phyloP scores from a whole-genome alignment of 2,113 vertebrate genomes.

The Dunckerocampus dactyliophorus region DNA sequence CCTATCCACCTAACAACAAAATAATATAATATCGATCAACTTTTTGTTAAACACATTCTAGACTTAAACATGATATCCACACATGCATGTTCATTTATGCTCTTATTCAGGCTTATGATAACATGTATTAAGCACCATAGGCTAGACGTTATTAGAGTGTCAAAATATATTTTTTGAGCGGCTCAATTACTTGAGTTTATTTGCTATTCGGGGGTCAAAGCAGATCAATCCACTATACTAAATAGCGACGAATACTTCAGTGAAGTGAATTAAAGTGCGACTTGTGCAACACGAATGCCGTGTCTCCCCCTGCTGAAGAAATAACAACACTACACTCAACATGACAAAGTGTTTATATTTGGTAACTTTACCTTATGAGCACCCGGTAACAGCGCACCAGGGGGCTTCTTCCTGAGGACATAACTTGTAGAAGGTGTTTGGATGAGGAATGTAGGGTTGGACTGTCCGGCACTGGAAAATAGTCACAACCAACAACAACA shows the following conservation, averaged over 20 bases:
- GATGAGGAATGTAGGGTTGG: conserved; percentile 89
- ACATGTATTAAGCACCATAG: too few relatives aligned
- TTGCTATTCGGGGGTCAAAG: too few relatives aligned
- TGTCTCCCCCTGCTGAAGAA: conserved; percentile 16
- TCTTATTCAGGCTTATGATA: too few relatives aligned
- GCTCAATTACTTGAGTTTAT: too few relatives aligned
- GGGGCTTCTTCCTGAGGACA: conserved; percentile 90
- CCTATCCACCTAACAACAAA: conserved; percentile 78
- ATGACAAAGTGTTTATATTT: background rate
- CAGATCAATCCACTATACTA: too few relatives aligned
- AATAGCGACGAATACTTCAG: too few relatives aligned
- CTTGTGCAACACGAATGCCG: background rate
- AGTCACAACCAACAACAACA: background rate
- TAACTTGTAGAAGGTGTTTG: conserved; percentile 73
- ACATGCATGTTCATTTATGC: too few relatives aligned
- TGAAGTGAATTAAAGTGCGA: too few relatives aligned
- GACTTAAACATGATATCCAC: too few relatives aligned
- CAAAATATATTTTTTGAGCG: too few relatives aligned
- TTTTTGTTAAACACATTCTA: background rate
- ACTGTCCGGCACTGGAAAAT: conserved; percentile 80
- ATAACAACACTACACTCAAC: background rate
- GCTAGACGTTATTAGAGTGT: too few relatives aligned
- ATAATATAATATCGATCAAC: background rate
- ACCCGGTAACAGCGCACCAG: conserved; percentile 81
- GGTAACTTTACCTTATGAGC: conserved; percentile 79